Conservation (phyloP, 2,888 invertebrate species). For the Scaptomyza parva region DNA sequence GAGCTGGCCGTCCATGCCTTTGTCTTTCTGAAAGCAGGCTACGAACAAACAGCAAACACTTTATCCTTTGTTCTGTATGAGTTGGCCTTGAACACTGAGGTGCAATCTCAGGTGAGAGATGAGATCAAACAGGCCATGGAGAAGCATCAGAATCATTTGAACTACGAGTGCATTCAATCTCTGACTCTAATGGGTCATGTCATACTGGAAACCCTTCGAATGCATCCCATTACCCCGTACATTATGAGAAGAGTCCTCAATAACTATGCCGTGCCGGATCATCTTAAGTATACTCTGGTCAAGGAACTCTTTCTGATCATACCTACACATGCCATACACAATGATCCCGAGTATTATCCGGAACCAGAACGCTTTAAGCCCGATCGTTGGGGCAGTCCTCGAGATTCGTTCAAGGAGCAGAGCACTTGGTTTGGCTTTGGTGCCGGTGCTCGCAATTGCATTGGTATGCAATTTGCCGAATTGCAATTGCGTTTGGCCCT, state of each 20-base stretch:
- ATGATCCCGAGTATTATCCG: conserved; percentile 87
- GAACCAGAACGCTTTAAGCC: conserved; percentile 88
- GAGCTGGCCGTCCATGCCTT: conserved; percentile 83
- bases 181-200: conserved; percentile 80
- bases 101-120: conserved; percentile 71
- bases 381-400: conserved; percentile 86
- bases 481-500: conserved; percentile 77
- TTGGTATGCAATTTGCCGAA: conserved; percentile 83
- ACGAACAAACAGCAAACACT: conserved; percentile 88
- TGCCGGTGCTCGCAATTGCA: conserved; percentile 84
- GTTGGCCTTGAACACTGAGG: conserved; percentile 73
- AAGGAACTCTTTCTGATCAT: conserved; percentile 85
- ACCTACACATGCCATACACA: conserved; percentile 87
- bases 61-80: conserved; percentile 85
- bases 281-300: conserved; percentile 69
- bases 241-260: conserved; percentile 83
- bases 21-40: conserved; percentile 86
- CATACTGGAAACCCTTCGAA: conserved; percentile 86
- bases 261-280: conserved; percentile 85
- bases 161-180: conserved; percentile 78
- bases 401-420: conserved; percentile 84
- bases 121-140: conserved; percentile 74
- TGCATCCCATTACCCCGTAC: conserved; percentile 86
- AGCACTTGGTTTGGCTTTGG: conserved; percentile 85
- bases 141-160: conserved; percentile 71